A percentile compares a stretch with the other conserved stretches of the same genome.
Conservation (phyloP, 1,140 invertebrate genomes). For the Caenorhabditis tropicalis region DNA sequence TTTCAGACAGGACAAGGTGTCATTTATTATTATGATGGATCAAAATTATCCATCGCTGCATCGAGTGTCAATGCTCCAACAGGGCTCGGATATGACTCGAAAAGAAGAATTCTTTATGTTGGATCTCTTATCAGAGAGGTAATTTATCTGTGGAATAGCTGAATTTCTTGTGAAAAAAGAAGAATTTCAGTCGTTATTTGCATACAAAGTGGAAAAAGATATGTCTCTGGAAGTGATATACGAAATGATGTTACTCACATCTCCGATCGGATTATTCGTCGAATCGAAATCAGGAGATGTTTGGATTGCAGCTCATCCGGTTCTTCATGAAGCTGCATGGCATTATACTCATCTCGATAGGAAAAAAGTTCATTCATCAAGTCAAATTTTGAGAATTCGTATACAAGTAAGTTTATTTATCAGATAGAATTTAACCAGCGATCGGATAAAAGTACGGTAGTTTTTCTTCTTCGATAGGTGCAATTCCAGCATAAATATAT, state of each 20-base stretch:
- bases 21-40: conserved; percentile 4
- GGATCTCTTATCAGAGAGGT: conserved; percentile 36
- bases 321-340: conserved; percentile 17
- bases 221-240: not conserved
- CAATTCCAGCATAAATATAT: not conserved
- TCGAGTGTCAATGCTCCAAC: not conserved
- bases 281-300: conserved; percentile 42
- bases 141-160: no score
- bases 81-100: conserved; percentile 12
- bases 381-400: conserved; percentile 8
- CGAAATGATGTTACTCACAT: conserved; percentile 35
- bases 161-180: no score
- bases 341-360: not conserved
- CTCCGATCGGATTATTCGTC: conserved; percentile 36
- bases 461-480: not conserved
- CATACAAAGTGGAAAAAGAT: conserved; percentile 4
- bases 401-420: not conserved
- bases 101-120: conserved; percentile 31
- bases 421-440: not conserved
- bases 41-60: not conserved
- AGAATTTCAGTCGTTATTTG: not conserved
- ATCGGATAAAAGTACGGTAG: not conserved
- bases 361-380: not conserved
- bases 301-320: conserved; percentile 19
- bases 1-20: conserved; percentile 10